A percentile compares a stretch with the other conserved stretches of the same genome.
Conservation (phyloP, 2,888 invertebrate genomes). For the Cryptocheilus praepositus region DNA sequence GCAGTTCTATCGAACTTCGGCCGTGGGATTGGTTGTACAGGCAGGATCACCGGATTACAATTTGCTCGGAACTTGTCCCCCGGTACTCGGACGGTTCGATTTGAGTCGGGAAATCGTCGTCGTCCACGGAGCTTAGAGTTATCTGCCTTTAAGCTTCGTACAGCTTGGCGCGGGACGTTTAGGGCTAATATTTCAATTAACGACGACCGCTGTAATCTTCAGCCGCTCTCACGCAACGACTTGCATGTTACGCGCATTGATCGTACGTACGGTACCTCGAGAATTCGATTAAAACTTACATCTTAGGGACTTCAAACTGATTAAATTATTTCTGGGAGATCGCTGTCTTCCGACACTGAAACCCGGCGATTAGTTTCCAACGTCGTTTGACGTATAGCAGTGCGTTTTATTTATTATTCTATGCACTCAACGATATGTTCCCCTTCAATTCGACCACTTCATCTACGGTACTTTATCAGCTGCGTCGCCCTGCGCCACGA, state of each 20-base stretch:
- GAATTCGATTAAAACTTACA: too few relatives aligned
- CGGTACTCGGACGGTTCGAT: slow-evolving; percentile 38
- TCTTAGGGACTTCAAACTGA: too few relatives aligned
- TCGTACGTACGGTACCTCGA: too few relatives aligned
- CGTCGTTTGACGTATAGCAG: too few relatives aligned
- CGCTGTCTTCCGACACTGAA: too few relatives aligned
- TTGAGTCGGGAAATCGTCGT: slow-evolving; percentile 35
- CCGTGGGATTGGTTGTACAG: slow-evolving; percentile 43
- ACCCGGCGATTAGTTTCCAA: too few relatives aligned
- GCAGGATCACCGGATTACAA: slow-evolving; percentile 47
- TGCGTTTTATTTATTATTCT: too few relatives aligned
- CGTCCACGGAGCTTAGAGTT: slow-evolving; percentile 27
- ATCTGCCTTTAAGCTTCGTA: slow-evolving; percentile 27
- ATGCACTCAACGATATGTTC: too few relatives aligned
- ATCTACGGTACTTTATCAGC: too few relatives aligned
- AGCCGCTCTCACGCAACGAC: slow-evolving; percentile 1
- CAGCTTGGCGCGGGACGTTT: slow-evolving; percentile 7
- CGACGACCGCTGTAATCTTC: background rate
- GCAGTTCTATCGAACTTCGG: slow-evolving; percentile 45
- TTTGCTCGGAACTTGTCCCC: slow-evolving; percentile 44
- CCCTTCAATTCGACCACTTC: too few relatives aligned
- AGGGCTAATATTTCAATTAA: slow-evolving; percentile 37
- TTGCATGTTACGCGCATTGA: background rate
- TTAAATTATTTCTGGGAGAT: too few relatives aligned
- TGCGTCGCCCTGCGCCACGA: too few relatives aligned